A percentile compares a stretch with the other conserved stretches of the same genome.
These are phyloP conservation scores for Cyrtodaria siliqua DNA, from an alignment of 2,888 invertebrate genomes.

Conservation along the genomic window DNA sequence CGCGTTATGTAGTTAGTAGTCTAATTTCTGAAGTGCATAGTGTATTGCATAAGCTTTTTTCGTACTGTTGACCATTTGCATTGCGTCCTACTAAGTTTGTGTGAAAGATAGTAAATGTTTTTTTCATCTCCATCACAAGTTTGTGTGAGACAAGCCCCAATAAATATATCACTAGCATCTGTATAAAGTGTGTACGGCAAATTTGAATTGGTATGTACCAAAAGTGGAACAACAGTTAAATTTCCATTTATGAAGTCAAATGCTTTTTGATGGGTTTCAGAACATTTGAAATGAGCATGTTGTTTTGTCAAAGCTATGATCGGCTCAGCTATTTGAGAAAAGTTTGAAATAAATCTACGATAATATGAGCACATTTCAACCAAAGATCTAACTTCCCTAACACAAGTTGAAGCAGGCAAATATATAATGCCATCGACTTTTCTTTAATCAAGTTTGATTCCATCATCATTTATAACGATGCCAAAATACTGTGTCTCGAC, in stretches of 20 bases:
- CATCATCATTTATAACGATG: no score
- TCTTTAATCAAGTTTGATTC: no score
- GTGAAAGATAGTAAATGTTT: slow-evolving; percentile 32
- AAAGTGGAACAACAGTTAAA: slow-evolving; percentile 39
- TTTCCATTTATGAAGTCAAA: slow-evolving; percentile 50
- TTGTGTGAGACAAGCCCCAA: slow-evolving; percentile 32
- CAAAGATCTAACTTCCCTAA: slow-evolving; percentile 50
- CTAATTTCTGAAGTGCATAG: slow-evolving; percentile 22
- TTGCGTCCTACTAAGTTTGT: slow-evolving; percentile 22
- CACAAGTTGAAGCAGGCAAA: not conserved
- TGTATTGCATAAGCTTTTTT: slow-evolving; percentile 41
- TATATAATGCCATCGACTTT: no score
- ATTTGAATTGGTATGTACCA: slow-evolving; percentile 40
- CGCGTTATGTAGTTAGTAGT: slow-evolving; percentile 26
- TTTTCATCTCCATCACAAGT: slow-evolving; percentile 7
- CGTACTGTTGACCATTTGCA: slow-evolving; percentile 18
- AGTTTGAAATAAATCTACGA: slow-evolving; percentile 52
- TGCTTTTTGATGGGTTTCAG: slow-evolving; percentile 16
- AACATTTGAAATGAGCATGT: slow-evolving; percentile 36
- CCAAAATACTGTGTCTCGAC: no score
- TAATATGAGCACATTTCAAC: slow-evolving; percentile 62
- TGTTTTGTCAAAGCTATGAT: slow-evolving; percentile 33
- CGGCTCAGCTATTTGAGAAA: slow-evolving; percentile 31
- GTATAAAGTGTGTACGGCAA: slow-evolving; percentile 40
- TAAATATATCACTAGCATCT: slow-evolving; percentile 35